Percentiles rank a stretch among this genome's conserved stretches.
Conservation (phyloP, 2,113 vertebrate genomes). For the Clarias batrachus region DNA sequence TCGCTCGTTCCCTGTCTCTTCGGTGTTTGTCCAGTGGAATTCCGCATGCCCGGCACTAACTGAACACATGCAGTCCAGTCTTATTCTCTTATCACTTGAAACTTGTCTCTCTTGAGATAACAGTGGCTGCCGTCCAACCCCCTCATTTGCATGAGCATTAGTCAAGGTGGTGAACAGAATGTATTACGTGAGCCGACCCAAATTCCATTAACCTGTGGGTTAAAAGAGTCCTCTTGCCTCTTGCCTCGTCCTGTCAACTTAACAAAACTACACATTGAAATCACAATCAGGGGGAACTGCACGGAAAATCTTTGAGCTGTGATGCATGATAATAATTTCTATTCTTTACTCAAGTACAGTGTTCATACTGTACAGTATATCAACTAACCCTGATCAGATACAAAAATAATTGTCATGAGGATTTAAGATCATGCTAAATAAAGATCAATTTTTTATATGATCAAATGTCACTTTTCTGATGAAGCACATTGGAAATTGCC, state of each 20-base stretch:
- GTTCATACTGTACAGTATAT: slow-evolving; percentile 9
- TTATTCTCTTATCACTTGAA: slow-evolving; percentile 37
- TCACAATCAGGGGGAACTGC: slow-evolving; percentile 35
- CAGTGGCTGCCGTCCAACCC: slow-evolving; percentile 42
- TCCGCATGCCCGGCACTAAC: slow-evolving; percentile 24
- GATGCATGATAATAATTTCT: slow-evolving; percentile 42
- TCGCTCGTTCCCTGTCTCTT: neutral
- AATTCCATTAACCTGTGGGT: slow-evolving; percentile 54
- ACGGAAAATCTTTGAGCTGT: slow-evolving; percentile 18
- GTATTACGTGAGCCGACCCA: slow-evolving; percentile 41
- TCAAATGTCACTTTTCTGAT: neutral
- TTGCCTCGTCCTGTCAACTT: slow-evolving; percentile 49
- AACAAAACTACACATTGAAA: slow-evolving; percentile 38
- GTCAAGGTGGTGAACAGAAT: slow-evolving; percentile 34
- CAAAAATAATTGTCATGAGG: slow-evolving; percentile 9
- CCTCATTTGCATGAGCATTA: slow-evolving; percentile 51
- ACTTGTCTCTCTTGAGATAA: slow-evolving; percentile 39
- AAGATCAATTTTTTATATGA: slow-evolving; percentile 11
- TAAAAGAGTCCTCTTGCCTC: slow-evolving; percentile 42
- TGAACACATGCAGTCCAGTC: neutral
- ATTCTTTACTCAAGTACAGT: slow-evolving; percentile 25
- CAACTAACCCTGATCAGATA: slow-evolving; percentile 33
- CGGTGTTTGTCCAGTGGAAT: slow-evolving; percentile 4
- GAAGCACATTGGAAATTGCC: slow-evolving; percentile 12
- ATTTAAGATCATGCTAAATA: slow-evolving; percentile 37